Conservation (phyloP, 2,888 invertebrate genomes). For the Uropetala carovei region DNA sequence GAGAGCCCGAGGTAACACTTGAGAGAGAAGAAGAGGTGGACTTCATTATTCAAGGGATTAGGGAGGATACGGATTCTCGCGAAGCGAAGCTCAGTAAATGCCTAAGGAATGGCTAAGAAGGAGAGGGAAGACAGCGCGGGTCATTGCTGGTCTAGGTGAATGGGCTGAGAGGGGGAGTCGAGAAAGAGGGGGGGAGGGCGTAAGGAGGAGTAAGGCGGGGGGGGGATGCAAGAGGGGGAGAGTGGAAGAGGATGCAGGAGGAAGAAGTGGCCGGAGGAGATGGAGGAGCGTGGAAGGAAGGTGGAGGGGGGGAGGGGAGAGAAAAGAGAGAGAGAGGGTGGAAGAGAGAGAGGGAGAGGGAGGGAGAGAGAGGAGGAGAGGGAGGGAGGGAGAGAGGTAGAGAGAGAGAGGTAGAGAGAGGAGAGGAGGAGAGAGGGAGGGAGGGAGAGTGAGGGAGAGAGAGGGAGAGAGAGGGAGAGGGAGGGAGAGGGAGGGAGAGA, state of each 20-base stretch:
- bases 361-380: neutral
- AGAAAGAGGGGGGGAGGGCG: neutral
- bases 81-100: slow-evolving; percentile 5
- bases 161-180: neutral
- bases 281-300: too few species aligned
- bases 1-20: neutral
- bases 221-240: neutral
- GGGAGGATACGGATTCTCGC: slow-evolving; percentile 8
- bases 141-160: too few species aligned
- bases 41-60: slow-evolving; percentile 19
- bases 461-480: neutral
- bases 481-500: neutral
- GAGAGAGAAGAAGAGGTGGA: neutral
- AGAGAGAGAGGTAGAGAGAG: neutral
- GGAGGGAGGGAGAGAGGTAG: neutral
- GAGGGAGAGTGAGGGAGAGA: too few species aligned
- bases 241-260: too few species aligned
- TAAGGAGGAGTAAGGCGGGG: neutral
- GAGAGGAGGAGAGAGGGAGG: too few species aligned
- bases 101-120: neutral
- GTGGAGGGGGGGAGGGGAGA: neutral
- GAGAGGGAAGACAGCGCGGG: neutral
- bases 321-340: neutral
- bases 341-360: neutral
- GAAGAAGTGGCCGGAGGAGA: too few species aligned